A percentile compares a stretch with the other conserved stretches of the same genome.
These are phyloP conservation scores for Nomada fabriciana DNA, from an alignment of 2,888 invertebrate species.

Conservation along the genomic window DNA sequence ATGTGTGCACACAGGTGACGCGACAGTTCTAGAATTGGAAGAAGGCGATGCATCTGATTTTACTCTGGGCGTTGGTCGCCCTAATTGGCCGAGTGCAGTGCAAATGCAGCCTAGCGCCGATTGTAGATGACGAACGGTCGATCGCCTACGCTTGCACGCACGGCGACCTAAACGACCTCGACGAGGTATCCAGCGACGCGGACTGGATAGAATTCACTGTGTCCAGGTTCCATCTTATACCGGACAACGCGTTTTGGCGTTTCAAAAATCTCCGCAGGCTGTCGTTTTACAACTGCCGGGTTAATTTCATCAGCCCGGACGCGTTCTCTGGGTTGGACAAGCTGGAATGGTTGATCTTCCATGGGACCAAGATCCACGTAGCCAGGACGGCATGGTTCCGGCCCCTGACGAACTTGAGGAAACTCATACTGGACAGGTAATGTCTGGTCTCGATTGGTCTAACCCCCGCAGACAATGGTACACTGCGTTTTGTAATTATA, in stretches of 20 bases:
- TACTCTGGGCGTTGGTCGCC: slow-evolving; percentile 72
- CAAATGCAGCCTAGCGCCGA: slow-evolving; percentile 72
- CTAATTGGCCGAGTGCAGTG: slow-evolving; percentile 67
- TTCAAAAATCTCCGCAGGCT: slow-evolving; percentile 70
- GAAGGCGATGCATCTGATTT: slow-evolving; percentile 58
- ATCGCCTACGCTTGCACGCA: slow-evolving; percentile 77
- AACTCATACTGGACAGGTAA: slow-evolving; percentile 71
- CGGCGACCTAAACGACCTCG: slow-evolving; percentile 69
- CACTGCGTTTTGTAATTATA: too few relatives aligned
- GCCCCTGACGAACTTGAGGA: slow-evolving; percentile 65
- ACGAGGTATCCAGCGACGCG: slow-evolving; percentile 68
- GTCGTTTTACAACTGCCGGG: slow-evolving; percentile 77
- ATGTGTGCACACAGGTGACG: slow-evolving; percentile 32
- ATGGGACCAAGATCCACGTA: slow-evolving; percentile 69
- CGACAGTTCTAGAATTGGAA: slow-evolving; percentile 25
- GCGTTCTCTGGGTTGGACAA: slow-evolving; percentile 73
- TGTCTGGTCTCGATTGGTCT: neutral
- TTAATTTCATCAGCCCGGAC: slow-evolving; percentile 62
- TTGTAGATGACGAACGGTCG: slow-evolving; percentile 66
- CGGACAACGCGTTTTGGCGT: slow-evolving; percentile 69
- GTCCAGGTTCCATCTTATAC: slow-evolving; percentile 69
- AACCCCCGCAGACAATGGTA: neutral
- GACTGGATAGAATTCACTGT: slow-evolving; percentile 80
- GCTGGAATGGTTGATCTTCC: slow-evolving; percentile 75
- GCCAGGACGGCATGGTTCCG: slow-evolving; percentile 68